phyloP scores from a whole-genome alignment of 2,113 vertebrate species.

The Eonycteris spelaea region DNA sequence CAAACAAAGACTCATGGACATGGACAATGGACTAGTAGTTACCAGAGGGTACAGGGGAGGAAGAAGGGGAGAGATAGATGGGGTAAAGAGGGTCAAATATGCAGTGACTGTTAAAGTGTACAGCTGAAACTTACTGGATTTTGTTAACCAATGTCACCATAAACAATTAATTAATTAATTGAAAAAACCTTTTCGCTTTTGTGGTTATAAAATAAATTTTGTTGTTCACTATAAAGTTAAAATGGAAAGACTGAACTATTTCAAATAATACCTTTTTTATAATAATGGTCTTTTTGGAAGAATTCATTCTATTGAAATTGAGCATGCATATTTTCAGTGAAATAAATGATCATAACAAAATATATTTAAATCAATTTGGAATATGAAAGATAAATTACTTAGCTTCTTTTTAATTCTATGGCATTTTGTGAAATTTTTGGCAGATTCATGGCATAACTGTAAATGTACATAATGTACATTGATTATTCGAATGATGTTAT shows the following conservation, averaged over 20 bases:
- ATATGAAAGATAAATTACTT: not conserved
- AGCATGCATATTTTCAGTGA: not conserved
- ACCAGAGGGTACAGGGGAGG: too few species aligned
- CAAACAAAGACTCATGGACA: too few species aligned
- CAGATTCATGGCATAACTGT: not conserved
- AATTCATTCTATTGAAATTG: conserved; percentile 5
- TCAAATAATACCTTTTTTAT: not conserved
- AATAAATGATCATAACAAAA: not conserved
- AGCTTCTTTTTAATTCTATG: not conserved
- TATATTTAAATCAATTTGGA: not conserved
- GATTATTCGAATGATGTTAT: not conserved
- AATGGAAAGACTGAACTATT: not conserved
- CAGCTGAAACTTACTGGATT: too few species aligned
- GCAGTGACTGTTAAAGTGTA: too few species aligned
- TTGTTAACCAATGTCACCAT: too few species aligned
- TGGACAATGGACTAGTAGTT: too few species aligned
- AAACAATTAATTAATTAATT: too few species aligned
- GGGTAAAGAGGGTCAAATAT: too few species aligned
- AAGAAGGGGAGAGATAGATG: too few species aligned
- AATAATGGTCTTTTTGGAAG: not conserved
- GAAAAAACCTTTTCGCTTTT: not conserved
- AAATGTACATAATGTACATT: not conserved
- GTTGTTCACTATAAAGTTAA: not conserved
- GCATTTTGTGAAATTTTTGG: not conserved
- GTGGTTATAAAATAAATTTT: not conserved